Conservation (phyloP, 1,140 invertebrate species). For the Drosophila ficusphila region DNA sequence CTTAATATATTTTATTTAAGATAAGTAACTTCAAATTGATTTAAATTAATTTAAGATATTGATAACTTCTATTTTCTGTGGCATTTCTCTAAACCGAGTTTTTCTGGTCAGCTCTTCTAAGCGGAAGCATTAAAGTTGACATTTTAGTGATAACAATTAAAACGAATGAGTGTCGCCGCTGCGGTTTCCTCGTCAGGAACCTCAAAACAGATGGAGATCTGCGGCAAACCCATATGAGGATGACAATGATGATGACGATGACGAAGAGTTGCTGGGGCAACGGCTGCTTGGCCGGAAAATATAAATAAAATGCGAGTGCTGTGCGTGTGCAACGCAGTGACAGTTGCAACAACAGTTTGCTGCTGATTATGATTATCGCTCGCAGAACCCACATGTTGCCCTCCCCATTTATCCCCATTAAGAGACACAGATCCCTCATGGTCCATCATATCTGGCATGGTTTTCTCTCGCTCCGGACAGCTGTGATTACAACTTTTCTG, state of each 20-base stretch:
- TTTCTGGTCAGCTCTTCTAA: too few species aligned
- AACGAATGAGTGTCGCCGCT: slow-evolving; percentile 56
- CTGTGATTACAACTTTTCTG: slow-evolving; percentile 80
- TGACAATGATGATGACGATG: slow-evolving; percentile 15
- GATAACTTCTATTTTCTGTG: background rate
- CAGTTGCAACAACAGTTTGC: slow-evolving; percentile 52
- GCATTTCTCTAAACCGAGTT: too few species aligned
- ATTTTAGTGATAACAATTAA: slow-evolving; percentile 67
- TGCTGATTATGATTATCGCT: slow-evolving; percentile 42
- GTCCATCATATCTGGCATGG: slow-evolving; percentile 41
- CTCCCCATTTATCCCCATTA: background rate
- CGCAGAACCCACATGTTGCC: slow-evolving; percentile 13
- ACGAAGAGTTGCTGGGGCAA: slow-evolving; percentile 20
- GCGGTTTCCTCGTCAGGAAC: slow-evolving; percentile 26
- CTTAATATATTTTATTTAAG: background rate
- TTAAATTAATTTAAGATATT: background rate
- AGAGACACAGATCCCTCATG: slow-evolving; percentile 26
- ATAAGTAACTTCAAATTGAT: background rate
- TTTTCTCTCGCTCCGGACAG: slow-evolving; percentile 60
- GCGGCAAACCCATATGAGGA: slow-evolving; percentile 25
- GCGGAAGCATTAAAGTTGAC: slow-evolving; percentile 4
- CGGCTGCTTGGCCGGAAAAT: slow-evolving; percentile 71
- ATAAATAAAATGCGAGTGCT: slow-evolving; percentile 51
- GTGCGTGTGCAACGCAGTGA: slow-evolving; percentile 14
- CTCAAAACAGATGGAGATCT: slow-evolving; percentile 26